Percentiles rank a stretch among this genome's conserved stretches.
Conservation (phyloP, 2,888 invertebrate genomes). For the Mantis religiosa region DNA sequence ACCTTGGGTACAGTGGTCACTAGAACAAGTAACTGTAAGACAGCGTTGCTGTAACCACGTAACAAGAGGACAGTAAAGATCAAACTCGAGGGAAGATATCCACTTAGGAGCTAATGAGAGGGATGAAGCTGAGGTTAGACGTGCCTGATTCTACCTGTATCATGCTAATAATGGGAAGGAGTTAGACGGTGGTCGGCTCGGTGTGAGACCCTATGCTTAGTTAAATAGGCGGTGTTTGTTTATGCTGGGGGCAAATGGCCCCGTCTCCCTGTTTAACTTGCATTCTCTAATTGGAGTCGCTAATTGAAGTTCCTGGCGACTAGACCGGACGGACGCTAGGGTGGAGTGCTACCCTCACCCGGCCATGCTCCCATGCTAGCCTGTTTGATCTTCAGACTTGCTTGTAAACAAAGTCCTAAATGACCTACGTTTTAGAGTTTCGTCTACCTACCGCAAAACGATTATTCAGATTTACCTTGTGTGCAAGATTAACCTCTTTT, state of each 20-base stretch:
- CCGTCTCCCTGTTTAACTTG: neutral
- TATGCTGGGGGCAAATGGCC: constrained; percentile 2
- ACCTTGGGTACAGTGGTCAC: neutral
- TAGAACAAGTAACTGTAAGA: neutral
- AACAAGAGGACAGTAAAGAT: neutral
- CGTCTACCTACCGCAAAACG: neutral
- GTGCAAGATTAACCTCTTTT: no score
- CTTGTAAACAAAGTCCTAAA: neutral
- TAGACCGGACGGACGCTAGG: neutral
- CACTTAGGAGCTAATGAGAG: neutral
- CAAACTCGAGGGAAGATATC: neutral
- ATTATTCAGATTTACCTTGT: no score
- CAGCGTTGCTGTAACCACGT: neutral
- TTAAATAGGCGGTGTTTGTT: neutral
- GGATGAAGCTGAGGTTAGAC: neutral
- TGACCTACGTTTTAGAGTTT: neutral
- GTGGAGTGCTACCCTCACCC: neutral
- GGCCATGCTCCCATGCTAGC: neutral
- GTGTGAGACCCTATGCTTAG: neutral
- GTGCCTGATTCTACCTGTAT: neutral
- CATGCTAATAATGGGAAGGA: neutral
- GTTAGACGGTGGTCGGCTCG: neutral
- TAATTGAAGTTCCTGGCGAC: constrained; percentile 13
- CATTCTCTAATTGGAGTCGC: constrained; percentile 8
- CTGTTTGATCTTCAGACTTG: neutral